Evolutionary conservation across 2,888 invertebrate species (phyloP).

Genomic region (Allygus modestus): DNA sequence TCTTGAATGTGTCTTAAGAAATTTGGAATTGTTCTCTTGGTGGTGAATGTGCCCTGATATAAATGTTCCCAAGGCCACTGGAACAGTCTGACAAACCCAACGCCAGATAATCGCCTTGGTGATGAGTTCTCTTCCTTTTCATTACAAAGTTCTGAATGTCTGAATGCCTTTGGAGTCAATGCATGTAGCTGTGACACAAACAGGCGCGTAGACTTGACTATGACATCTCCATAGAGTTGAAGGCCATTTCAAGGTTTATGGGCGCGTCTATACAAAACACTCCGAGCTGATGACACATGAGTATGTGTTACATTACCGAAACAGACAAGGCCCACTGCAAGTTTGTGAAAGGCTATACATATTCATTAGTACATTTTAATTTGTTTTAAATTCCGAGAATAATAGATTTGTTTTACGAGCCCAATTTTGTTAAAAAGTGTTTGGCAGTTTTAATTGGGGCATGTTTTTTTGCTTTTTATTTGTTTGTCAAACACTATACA

Average conservation of each 20-base stretch:
- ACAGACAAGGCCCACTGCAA: neutral
- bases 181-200: neutral
- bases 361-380: neutral
- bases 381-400: no score
- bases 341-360: neutral
- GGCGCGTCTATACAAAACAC: slow-evolving; percentile 7
- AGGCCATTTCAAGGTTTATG: slow-evolving; percentile 1
- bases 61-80: no score
- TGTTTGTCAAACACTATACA: no score
- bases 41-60: no score
- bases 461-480: no score
- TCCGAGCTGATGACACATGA: slow-evolving; percentile 15
- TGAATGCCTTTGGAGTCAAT: neutral
- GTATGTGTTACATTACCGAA: neutral
- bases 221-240: slow-evolving; percentile 30
- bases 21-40: no score
- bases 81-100: no score
- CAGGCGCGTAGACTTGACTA: slow-evolving; percentile 14
- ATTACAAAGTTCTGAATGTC: neutral
- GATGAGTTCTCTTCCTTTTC: neutral
- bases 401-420: no score
- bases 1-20: no score
- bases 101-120: neutral
- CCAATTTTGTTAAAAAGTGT: no score
- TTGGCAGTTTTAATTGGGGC: no score